Evolutionary conservation across 1,140 invertebrate species (phyloP), one percentile per base, ranked within the genome.

Genomic region (Meloidogyne hapla): DNA sequence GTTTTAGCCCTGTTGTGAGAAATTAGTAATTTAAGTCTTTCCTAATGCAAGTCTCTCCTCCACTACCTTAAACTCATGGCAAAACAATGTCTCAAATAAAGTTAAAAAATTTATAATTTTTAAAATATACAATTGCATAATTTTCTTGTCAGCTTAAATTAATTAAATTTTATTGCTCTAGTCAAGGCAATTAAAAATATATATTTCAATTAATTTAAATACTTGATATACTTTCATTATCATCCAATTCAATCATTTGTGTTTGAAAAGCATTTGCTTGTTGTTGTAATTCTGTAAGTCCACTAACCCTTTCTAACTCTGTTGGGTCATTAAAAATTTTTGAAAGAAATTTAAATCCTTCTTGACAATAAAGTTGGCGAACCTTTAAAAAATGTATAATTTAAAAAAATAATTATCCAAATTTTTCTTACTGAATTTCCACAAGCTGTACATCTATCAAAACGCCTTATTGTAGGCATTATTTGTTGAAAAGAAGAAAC

Each of bases 401-500:
- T 12, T 1, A 18, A 62, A 70, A 48, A 28, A 72, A n/a, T n/a
- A n/a, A 21, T 28, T 33, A 2, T 13, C 12, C 23, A 28, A 18
- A 63, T 21, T 13, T 18, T 33, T 33, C 33, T 33, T 28, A 85
- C 82, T 15, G 67, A 69, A 18, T 56, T 62, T 18, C 79, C 79
- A 69, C 80, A 81, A 61, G 79, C 79, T n/a, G 79, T 77, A 23
- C 80, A 80, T n/a, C 72, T 56, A 40, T 77, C 77, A 63, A 78
- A 78, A 25, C 77, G 77, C 15, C 77, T 28, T n/a, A 78, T 74
- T 26, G 77, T 78, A 18, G 77, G 77, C 42, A 68, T 83, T 71
- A 81, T 84, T n/a, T 26, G 65, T 42, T 84, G 82, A 63, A 81
- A 84, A n/a, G 79, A 25, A 1, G 76, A 83, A 13, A 81, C 18